A percentile compares a stretch with the other conserved stretches of the same genome.
These are phyloP conservation scores for Trichopoda pennipes DNA, from an alignment of 2,888 invertebrate species.

Conservation along the genomic window DNA sequence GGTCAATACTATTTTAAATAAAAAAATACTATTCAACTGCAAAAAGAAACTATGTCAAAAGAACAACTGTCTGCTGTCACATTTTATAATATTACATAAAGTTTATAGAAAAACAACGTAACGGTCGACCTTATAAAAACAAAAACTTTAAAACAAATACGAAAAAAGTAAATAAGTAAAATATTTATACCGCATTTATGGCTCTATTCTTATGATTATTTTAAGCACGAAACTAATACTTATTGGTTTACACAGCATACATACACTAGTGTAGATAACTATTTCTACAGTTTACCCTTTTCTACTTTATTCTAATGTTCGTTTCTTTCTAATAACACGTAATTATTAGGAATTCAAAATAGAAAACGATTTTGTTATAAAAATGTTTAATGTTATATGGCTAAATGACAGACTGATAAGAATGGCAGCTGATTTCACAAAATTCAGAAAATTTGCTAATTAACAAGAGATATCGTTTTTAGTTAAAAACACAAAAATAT, in stretches of 20 bases:
- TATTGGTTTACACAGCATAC: neutral
- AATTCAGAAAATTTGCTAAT: neutral
- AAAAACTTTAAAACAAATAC: constrained; percentile 24
- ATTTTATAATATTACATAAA: constrained; percentile 35
- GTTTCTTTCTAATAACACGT: constrained; percentile 25
- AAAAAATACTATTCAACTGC: neutral
- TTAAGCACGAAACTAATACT: constrained; percentile 36
- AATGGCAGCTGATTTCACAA: constrained; percentile 17
- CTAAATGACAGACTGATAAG: neutral
- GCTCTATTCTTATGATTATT: constrained; percentile 51
- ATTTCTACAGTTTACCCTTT: constrained; percentile 20
- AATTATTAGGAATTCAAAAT: constrained; percentile 18
- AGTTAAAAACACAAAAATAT: too few relatives aligned
- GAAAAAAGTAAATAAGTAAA: constrained; percentile 16
- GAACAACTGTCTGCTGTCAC: constrained; percentile 28
- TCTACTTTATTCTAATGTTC: neutral
- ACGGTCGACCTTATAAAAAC: constrained; percentile 62
- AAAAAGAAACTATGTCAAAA: constrained; percentile 37
- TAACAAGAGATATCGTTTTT: neutral
- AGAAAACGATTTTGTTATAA: constrained; percentile 1
- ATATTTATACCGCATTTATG: constrained; percentile 44
- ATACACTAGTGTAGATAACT: neutral
- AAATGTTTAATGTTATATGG: neutral
- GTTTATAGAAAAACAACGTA: constrained; percentile 50
- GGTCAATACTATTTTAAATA: neutral